Evolutionary conservation across 1,140 invertebrate genomes (phyloP), one percentile per base, ranked within the genome.

Genomic region (Cepaea nemoralis): DNA sequence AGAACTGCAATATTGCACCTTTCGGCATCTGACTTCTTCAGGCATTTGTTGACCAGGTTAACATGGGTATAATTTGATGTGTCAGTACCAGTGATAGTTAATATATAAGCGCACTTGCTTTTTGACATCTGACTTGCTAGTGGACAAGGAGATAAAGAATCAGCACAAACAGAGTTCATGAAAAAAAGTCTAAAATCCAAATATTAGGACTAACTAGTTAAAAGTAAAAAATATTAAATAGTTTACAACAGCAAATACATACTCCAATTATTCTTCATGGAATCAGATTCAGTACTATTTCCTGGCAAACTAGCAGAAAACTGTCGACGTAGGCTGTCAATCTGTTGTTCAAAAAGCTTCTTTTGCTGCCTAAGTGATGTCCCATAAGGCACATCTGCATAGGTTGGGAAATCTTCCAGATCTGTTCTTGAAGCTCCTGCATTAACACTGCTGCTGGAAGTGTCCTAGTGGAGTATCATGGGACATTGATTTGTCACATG

Each of bases 301-400:
- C 37, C 66, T 24, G 59, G 42, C 45, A 35, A 33, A 42, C 40
- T 81, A 59, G 27, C 33, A 45, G 45, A 14, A 70, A 83, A 82
- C 33, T 82, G 82, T 77, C 77, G 66, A n/a, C 82, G 35, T 55
- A 85, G 75, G 42, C 63, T 73, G 22, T 73, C 80, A 37, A 85
- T 45, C 71, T 85, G 81, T 69, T 84, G 80, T 80, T 85, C 84
- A 83, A 77, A 87, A 12, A 87, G 74, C 63, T 83, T 81, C 55
- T 81, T 85, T 67, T 87, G 86, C 67, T 87, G 86, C 33, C 86
- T 77, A 8, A 85, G 59, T 12, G 84, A 85, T n/a, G 86, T 87
- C 3, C 86, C 86, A 40, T 82, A 81, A 24, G 86, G 83, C 19
- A 85, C 71, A 80, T 85, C 83, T 1, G 84, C 86, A 80, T 83